Base-by-base conservation (phyloP, 2,888 invertebrate species). In the Plebejus argus region DNA sequence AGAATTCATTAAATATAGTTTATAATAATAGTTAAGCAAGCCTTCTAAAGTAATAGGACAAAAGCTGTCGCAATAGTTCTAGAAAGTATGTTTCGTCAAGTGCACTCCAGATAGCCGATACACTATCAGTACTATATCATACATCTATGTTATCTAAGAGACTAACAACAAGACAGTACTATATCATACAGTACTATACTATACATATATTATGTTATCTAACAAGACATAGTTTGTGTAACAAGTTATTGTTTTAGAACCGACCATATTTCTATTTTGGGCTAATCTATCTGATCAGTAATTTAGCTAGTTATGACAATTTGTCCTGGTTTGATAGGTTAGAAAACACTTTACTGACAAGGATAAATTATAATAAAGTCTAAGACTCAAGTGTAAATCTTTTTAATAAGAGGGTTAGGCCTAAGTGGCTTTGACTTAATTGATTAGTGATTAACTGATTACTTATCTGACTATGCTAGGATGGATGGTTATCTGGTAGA, bases 1-100 rank as follows among this genome's bases (percentile, higher is more conserved):
- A 39, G 8, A 39, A 39, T 8, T 39, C 39, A 1, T 10, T 39
- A 39, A 39, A 39, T 39, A 39, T n/a, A n/a, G 7, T 35, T 35
- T 35, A 35, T 35, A 35, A 35, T 35, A 35, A 7, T 35, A 35
- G 35, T 35, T 35, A 61, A 23, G 66, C 66, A 28, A 58, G 58
- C 58, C 10, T 66, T 12, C 28, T 66, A 49, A 12, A 53, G 39
- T 23, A 45, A 45, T 7, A 71, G n/a, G 8, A 71, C 71, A 35
- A 72, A 10, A 45, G 15, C 23, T 39, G 35, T 72, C 45, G 72
- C 45, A 72, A 72, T 39, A 20, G 72, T 45, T 72, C 72, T 72
- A 72, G 72, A 72, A 72, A 23, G 72, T 72, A 20, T 45, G 12
- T 72, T 72, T 72, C 20, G 72, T 45, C 72, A 20, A 72, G 72